Evolutionary conservation across 2,888 invertebrate genomes (phyloP), one percentile per base, ranked within the genome.

Genomic region (Stenotaenia linearis): DNA sequence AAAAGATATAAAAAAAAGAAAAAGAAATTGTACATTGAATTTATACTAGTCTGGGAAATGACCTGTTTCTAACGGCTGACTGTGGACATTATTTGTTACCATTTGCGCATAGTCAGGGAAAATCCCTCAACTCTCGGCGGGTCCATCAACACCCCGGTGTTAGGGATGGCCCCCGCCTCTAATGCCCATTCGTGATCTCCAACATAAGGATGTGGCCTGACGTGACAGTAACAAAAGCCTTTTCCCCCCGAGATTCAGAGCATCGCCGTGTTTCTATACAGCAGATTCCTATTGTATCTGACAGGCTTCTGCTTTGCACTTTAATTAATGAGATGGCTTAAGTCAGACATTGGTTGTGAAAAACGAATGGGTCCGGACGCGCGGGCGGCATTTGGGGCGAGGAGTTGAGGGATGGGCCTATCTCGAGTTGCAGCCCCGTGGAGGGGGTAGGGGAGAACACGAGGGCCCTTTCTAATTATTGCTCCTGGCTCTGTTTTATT

Each of bases 291-390:
- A 69, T 69, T 69, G 69, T 69, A 69, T 69, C n/a, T 69, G 69
- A 69, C 69, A 69, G 69, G 69, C 69, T 69, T 69, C 69, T 69
- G 69, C 25, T 69, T 69, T 69, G 28, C 25, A 69, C 69, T 69
- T 69, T 69, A 69, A 69, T 69, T 69, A 69, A 69, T 69, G 69
- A 50, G 50, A 69, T 69, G 25, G 69, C 69, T 69, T 69, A 69
- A 69, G 69, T 69, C 69, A 69, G 69, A 69, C 69, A 69, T 69
- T 69, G 69, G 69, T 69, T 69, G 69, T 28, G 69, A 69, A 69
- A 69, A 69, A 69, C 69, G 69, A 69, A 69, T 69, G 69, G 69
- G 69, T 28, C 69, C 69, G 69, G 69, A 69, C 69, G 69, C 69
- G 69, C 69, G 69, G 69, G 69, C 69, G 69, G 69, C 69, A 69